Evolutionary conservation across 2,113 vertebrate species (phyloP).

Genomic region (Tragelaphus buxtoni): DNA sequence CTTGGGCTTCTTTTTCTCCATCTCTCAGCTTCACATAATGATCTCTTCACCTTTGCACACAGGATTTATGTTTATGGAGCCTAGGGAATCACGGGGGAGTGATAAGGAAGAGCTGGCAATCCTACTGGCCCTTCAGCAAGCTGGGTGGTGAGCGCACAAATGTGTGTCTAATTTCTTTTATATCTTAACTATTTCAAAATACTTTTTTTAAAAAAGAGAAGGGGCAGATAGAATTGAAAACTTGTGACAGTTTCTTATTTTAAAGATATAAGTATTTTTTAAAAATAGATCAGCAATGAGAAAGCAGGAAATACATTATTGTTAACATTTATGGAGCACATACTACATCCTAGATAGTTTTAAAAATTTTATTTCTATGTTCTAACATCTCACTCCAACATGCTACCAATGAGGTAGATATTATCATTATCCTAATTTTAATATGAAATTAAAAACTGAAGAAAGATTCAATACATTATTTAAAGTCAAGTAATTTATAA

Average conservation of each 20-base stretch:
- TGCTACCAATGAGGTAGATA: not conserved
- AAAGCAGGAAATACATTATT: not conserved
- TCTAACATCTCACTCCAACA: not conserved
- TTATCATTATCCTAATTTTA: not conserved
- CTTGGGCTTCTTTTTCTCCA: not conserved
- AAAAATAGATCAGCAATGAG: not conserved
- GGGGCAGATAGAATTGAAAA: not conserved
- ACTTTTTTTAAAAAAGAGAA: not conserved
- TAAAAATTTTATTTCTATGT: not conserved
- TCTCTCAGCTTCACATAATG: not conserved
- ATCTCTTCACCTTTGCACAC: not conserved
- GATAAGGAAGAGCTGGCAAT: not conserved
- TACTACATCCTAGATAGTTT: not conserved
- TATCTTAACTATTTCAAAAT: slow-evolving; percentile 9
- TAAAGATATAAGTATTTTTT: not conserved
- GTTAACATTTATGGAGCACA: not conserved
- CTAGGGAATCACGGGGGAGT: not conserved
- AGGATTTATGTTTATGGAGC: not conserved
- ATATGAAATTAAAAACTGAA: not conserved
- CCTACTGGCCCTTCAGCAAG: not conserved
- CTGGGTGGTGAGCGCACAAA: not conserved
- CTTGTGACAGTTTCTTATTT: not conserved
- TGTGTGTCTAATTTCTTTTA: not conserved
- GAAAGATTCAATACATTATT: not conserved
- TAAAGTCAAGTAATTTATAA: not conserved